Conservation (phyloP, 2,797 vertebrate species). For the Hypotaenidia okinawae region DNA sequence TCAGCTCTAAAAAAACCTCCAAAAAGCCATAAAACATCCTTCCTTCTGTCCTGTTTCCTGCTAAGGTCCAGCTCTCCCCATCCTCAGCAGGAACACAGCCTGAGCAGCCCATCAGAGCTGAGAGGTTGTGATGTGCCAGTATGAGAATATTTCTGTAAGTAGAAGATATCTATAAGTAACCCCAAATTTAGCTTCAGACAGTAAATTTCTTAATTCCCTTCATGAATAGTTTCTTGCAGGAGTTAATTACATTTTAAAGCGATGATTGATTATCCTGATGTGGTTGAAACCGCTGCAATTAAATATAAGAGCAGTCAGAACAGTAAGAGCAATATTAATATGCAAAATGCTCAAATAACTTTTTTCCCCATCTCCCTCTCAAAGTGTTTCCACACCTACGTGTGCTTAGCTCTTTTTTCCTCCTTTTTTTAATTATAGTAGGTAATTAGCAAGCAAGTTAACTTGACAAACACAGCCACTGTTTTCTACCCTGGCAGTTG, state of each 20-base stretch:
- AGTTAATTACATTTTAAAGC: slow-evolving; percentile 64
- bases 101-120: neutral
- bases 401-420: neutral
- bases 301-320: slow-evolving; percentile 29
- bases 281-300: slow-evolving; percentile 58
- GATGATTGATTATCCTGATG: slow-evolving; percentile 59
- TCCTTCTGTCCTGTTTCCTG: neutral
- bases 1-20: neutral
- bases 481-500: neutral
- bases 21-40: fast-evolving
- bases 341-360: neutral
- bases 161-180: neutral
- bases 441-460: neutral
- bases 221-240: slow-evolving; percentile 28
- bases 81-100: neutral
- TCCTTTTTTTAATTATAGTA: neutral
- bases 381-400: neutral
- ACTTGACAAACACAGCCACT: neutral
- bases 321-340: slow-evolving; percentile 37
- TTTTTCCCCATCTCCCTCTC: neutral
- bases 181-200: slow-evolving; percentile 17
- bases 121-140: neutral
- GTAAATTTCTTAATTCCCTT: slow-evolving; percentile 52
- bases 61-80: neutral
- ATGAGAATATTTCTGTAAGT: neutral